Conservation (phyloP, 1,140 invertebrate genomes). For the Trichogramma pretiosum region DNA sequence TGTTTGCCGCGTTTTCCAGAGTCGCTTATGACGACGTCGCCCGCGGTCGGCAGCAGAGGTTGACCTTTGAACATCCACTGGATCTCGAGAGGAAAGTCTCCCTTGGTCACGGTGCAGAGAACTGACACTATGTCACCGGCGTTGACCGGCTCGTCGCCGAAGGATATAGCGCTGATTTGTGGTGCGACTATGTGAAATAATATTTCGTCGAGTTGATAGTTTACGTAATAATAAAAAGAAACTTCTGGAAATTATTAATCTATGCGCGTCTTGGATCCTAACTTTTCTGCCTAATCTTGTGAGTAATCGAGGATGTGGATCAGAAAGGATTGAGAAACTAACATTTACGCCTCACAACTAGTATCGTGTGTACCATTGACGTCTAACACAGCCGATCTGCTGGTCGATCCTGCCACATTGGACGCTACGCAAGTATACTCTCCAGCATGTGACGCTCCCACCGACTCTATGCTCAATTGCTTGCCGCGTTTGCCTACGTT, state of each 20-base stretch:
- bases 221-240: constrained; percentile 16
- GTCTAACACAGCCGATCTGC: constrained; percentile 57
- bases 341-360: no score
- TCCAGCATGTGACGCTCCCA: constrained; percentile 59
- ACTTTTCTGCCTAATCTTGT: no score
- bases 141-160: constrained; percentile 61
- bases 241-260: no score
- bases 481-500: constrained; percentile 61
- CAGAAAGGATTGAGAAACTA: no score
- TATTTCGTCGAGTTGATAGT: no score
- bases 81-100: constrained; percentile 56
- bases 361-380: constrained; percentile 60
- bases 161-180: constrained; percentile 56
- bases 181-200: constrained; percentile 53
- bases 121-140: constrained; percentile 63
- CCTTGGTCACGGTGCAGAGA: constrained; percentile 52
- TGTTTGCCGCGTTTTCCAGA: constrained; percentile 61
- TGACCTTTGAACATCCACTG: constrained; percentile 54
- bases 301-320: no score
- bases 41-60: constrained; percentile 35
- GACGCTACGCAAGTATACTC: constrained; percentile 64
- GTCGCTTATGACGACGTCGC: constrained; percentile 53
- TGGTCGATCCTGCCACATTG: constrained; percentile 55
- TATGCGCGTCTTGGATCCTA: no score
- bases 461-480: constrained; percentile 60